phyloP scores from a whole-genome alignment of 2,113 vertebrate genomes.

The Erpornis zantholeuca region DNA sequence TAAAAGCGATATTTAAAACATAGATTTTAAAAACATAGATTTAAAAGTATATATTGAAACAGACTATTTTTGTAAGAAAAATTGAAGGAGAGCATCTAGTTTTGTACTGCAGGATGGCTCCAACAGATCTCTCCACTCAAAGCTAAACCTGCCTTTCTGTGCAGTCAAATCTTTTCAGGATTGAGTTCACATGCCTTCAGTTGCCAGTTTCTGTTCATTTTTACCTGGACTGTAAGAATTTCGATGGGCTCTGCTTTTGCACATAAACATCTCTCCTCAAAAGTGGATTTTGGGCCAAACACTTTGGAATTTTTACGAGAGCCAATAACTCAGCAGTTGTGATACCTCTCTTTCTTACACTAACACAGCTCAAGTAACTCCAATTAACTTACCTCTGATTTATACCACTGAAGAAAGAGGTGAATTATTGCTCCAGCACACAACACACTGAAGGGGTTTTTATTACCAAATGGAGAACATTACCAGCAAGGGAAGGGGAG shows the following conservation, averaged over 20 bases:
- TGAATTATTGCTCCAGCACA: neutral
- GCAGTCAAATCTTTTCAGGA: neutral
- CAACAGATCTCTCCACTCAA: neutral
- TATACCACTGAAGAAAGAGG: neutral
- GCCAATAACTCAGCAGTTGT: neutral
- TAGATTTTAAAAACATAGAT: neutral
- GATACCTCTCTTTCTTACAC: neutral
- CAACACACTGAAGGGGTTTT: neutral
- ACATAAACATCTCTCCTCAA: neutral
- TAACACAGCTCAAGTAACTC: neutral
- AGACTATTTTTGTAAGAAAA: neutral
- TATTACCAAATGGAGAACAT: neutral
- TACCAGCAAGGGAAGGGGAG: neutral
- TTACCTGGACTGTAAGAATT: neutral
- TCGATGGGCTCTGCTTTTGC: neutral
- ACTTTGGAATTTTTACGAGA: neutral
- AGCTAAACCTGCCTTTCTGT: neutral
- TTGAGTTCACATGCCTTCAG: neutral
- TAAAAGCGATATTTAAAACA: neutral
- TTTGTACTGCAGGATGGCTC: neutral
- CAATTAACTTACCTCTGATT: neutral
- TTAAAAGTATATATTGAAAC: neutral
- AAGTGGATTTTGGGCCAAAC: neutral
- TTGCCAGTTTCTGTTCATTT: neutral
- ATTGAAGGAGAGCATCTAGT: neutral